phyloP scores from a whole-genome alignment of 2,797 vertebrate genomes.

The Peromyscus melanophrys region DNA sequence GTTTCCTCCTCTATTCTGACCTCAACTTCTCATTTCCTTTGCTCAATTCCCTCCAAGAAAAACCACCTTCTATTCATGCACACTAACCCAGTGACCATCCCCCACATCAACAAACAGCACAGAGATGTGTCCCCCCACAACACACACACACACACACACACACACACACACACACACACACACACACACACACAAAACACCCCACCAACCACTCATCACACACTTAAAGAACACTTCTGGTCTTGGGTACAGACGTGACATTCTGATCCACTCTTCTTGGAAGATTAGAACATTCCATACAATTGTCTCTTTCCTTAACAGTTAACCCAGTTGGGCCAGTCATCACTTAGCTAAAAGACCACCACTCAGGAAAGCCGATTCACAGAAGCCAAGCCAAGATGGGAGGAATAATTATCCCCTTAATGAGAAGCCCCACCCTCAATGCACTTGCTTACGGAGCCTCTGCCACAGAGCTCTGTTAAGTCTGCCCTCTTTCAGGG shows the following conservation, averaged over 20 bases:
- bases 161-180: background rate
- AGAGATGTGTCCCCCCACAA: background rate
- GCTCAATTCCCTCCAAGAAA: background rate
- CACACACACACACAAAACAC: background rate
- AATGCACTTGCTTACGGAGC: background rate
- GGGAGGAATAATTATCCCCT: background rate
- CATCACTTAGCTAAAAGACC: background rate
- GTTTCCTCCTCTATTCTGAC: slow-evolving; percentile 15
- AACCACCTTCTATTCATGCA: background rate
- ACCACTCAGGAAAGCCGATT: background rate
- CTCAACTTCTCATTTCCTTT: slow-evolving; percentile 50
- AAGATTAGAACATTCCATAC: background rate
- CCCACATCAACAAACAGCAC: background rate
- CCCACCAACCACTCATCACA: background rate
- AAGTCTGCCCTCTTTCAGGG: background rate
- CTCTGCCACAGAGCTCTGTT: background rate
- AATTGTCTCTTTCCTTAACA: background rate
- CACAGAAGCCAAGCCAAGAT: too few relatives aligned
- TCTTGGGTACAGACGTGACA: background rate
- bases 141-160: background rate
- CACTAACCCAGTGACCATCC: background rate
- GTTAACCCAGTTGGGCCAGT: background rate
- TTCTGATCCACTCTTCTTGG: too few relatives aligned
- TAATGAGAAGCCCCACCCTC: background rate
- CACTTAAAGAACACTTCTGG: background rate